Percentiles rank a stretch among this genome's conserved stretches.
phyloP scores from a whole-genome alignment of 2,888 invertebrate species.

The Zelleria hepariella region DNA sequence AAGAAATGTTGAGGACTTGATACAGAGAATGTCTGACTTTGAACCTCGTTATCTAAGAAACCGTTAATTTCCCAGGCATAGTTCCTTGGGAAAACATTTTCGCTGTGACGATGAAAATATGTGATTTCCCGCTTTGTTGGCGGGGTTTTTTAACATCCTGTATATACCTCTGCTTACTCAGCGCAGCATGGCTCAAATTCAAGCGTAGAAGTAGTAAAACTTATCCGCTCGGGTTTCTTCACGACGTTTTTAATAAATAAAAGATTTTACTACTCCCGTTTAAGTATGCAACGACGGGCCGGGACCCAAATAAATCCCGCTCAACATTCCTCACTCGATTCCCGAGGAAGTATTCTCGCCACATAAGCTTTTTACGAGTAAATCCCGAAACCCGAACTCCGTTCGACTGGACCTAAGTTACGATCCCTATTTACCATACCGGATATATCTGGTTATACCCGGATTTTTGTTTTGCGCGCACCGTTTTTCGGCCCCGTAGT shows the following conservation, averaged over 20 bases:
- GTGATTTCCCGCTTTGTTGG: too few relatives aligned
- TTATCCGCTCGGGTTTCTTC: too few relatives aligned
- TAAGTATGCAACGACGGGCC: background rate
- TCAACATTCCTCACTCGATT: conserved; percentile 11
- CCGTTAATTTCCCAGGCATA: too few relatives aligned
- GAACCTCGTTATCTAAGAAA: too few relatives aligned
- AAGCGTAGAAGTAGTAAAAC: too few relatives aligned
- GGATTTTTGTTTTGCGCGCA: conserved; percentile 20
- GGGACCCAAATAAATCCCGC: conserved; percentile 8
- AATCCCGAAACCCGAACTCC: conserved; percentile 35
- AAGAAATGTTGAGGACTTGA: too few relatives aligned
- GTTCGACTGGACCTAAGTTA: conserved; percentile 23
- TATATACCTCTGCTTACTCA: too few relatives aligned
- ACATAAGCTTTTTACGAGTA: conserved; percentile 33
- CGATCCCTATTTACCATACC: conserved; percentile 16
- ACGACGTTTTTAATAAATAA: background rate
- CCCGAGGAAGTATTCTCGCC: conserved; percentile 20
- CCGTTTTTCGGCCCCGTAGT: conserved; percentile 10
- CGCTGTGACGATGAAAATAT: too few relatives aligned
- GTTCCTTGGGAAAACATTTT: too few relatives aligned
- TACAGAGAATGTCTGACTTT: too few relatives aligned
- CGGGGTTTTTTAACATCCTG: too few relatives aligned
- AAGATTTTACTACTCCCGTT: background rate
- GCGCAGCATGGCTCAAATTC: too few relatives aligned
- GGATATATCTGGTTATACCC: conserved; percentile 5